Evolutionary conservation across 2,797 vertebrate species (phyloP).

Genomic region (Hippocampus kuda): DNA sequence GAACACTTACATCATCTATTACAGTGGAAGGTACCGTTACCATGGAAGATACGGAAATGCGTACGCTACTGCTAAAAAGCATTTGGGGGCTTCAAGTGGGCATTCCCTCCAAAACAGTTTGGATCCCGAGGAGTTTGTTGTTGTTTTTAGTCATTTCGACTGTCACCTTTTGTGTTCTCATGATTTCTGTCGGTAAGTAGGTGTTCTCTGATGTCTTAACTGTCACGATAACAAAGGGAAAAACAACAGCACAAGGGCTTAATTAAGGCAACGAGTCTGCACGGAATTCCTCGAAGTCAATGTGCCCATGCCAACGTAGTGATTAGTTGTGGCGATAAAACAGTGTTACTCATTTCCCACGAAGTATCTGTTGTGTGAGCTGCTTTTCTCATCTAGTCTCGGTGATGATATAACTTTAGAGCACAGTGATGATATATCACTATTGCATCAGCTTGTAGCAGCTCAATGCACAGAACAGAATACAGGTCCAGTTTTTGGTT

Average conservation of each 20-base stretch:
- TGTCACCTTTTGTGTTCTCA: neutral
- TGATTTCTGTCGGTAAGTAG: conserved; percentile 15
- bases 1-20: conserved; percentile 7
- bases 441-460: neutral
- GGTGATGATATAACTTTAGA: neutral
- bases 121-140: neutral
- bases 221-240: neutral
- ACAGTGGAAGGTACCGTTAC: conserved; percentile 49
- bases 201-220: neutral
- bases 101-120: conserved; percentile 4
- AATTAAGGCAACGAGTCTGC: conserved; percentile 11
- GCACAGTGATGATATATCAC: neutral
- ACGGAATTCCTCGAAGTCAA: conserved; percentile 16
- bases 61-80: conserved; percentile 12
- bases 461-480: neutral
- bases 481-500: neutral
- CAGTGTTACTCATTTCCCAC: conserved; percentile 1
- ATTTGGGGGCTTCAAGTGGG: neutral
- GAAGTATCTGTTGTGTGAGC: conserved; percentile 17
- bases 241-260: neutral
- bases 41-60: conserved; percentile 62
- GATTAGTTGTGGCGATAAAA: conserved; percentile 11
- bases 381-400: conserved; percentile 4
- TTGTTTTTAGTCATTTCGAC: accelerated
- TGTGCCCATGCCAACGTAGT: neutral